Conservation (phyloP, 2,113 vertebrate genomes). For the Zosterops lateralis region DNA sequence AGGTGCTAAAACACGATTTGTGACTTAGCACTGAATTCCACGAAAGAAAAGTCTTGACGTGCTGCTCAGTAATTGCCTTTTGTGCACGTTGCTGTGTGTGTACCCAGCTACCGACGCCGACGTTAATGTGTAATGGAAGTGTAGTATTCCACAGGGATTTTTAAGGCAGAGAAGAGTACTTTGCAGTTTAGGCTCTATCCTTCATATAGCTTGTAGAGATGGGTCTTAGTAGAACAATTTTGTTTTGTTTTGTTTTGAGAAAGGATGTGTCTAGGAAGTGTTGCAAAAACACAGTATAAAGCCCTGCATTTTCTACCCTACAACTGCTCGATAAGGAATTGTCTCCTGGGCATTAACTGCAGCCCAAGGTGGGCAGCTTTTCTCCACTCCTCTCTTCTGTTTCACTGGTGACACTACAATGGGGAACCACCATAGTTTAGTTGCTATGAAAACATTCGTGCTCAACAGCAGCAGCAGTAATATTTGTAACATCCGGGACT, state of each 20-base stretch:
- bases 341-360: neutral
- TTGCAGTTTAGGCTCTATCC: neutral
- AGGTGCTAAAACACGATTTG: neutral
- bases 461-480: neutral
- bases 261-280: neutral
- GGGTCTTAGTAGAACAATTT: neutral
- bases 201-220: neutral
- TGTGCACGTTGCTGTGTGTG: accelerated
- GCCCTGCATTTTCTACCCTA: neutral
- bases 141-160: neutral
- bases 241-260: neutral
- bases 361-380: neutral
- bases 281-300: neutral
- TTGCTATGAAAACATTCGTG: neutral
- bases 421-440: neutral
- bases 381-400: neutral
- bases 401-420: neutral
- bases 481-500: accelerated
- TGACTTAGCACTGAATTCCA: accelerated
- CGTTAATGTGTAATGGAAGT: accelerated
- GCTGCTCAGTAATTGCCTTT: neutral
- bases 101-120: accelerated
- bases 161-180: neutral
- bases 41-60: neutral
- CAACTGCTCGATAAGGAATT: neutral